Percentiles rank a stretch among this genome's conserved stretches.
Evolutionary conservation across 1,140 invertebrate genomes (phyloP).

Genomic region (Papilio xuthus): DNA sequence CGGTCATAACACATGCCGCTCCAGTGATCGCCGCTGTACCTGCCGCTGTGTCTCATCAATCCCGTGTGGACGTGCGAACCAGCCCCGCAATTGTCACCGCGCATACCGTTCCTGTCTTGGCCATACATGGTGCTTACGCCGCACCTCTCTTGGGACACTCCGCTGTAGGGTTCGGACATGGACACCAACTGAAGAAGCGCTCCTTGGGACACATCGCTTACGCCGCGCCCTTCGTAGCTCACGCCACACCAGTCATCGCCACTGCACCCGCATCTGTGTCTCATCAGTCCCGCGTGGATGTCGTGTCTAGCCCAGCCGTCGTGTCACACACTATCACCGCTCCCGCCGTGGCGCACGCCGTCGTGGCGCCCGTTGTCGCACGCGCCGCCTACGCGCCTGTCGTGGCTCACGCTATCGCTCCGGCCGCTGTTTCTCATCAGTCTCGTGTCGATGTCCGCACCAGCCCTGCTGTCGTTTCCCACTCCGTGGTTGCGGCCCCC

Average conservation of each 20-base stretch:
- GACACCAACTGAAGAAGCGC: slow-evolving; percentile 64
- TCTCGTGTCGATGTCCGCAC: slow-evolving; percentile 46
- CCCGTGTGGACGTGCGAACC: slow-evolving; percentile 62
- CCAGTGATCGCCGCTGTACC: slow-evolving; percentile 44
- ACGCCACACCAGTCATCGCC: slow-evolving; percentile 43
- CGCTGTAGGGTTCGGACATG: slow-evolving; percentile 51
- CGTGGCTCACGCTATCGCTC: slow-evolving; percentile 51
- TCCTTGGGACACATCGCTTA: slow-evolving; percentile 59
- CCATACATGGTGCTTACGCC: slow-evolving; percentile 54
- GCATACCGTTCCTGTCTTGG: slow-evolving; percentile 47
- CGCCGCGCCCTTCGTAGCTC: slow-evolving; percentile 51
- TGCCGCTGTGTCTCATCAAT: slow-evolving; percentile 65
- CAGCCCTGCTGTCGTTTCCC: slow-evolving; percentile 47
- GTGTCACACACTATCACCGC: slow-evolving; percentile 60
- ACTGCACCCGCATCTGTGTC: slow-evolving; percentile 63
- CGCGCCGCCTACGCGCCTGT: slow-evolving; percentile 57
- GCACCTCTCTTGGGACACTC: slow-evolving; percentile 51
- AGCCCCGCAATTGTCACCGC: slow-evolving; percentile 55
- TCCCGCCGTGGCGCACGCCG: slow-evolving; percentile 58
- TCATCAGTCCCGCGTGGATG: slow-evolving; percentile 73
- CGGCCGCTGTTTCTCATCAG: slow-evolving; percentile 53
- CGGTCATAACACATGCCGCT: slow-evolving; percentile 49
- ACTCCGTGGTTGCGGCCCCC: slow-evolving; percentile 42
- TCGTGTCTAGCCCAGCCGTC: slow-evolving; percentile 68
- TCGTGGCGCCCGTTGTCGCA: slow-evolving; percentile 57